Base-by-base conservation (phyloP, 2,113 vertebrate species). In the Marcusenius ussheri region DNA sequence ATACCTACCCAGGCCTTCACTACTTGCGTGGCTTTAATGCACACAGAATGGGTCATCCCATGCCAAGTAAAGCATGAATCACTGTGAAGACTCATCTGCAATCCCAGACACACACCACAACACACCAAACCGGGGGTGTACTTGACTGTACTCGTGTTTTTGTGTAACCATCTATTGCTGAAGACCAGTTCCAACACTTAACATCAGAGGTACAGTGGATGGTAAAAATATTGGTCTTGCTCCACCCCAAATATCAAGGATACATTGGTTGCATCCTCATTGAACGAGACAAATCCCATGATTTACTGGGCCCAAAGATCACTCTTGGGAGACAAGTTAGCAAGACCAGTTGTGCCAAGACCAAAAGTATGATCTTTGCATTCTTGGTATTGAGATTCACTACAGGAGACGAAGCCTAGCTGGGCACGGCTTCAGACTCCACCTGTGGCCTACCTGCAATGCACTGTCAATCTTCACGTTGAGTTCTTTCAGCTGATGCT, bases 401-500 rank as follows among this genome's bases (percentile, higher is more conserved):
- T 17, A 1, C 1, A 4, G 66, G 15, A 39, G 31, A 39, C 4
- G 5, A 39, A 39, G 31, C 31, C 70, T 15, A n/a, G n/a, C 70
- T 35, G 35, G 70, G 3, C 15, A 13, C 1, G 2, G 56, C 2
- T 62, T n/a, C 56, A 62, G 74, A 35, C 6, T 80, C 27, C n/a
- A 31, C 5, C 17, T 8, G 21, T 24, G 9, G 87, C 88, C 92
- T 93, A 99, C 98, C 96, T 99, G 98, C 94, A 99, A 94, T 95
- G 98, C 97, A 92, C 95, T 97, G 95, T 99, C 98, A 8, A 98
- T 99, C 95, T 98, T 99, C 93, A 97, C 88, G 92, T 98, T 99
- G 89, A 99, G 96, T 87, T 99, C 98, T 94, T 98, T 99, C 85
- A 99, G 96, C 95, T 99, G 98, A 93, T 99, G 97, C 91, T 99